Percentiles rank a stretch among this genome's conserved stretches.
These are phyloP conservation scores for Urosaurus nigricauda DNA, from an alignment of 2,797 vertebrate genomes.

Conservation along the genomic window DNA sequence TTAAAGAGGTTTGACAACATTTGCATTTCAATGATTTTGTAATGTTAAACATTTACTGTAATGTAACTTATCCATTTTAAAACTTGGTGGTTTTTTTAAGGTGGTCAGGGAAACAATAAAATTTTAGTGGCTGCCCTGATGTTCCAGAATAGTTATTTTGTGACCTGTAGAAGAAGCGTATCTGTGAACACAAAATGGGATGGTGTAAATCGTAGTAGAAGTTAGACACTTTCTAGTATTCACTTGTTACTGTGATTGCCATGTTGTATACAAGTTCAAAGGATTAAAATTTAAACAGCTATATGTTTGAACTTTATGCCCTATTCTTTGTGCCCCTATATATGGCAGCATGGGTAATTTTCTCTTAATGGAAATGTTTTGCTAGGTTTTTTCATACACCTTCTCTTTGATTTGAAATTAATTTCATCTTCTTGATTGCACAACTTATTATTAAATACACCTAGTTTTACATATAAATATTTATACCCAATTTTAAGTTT, in stretches of 20 bases:
- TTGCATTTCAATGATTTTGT: too few relatives aligned
- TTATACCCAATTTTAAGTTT: too few relatives aligned
- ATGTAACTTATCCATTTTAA: too few relatives aligned
- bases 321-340: neutral
- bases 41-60: too few relatives aligned
- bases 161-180: neutral
- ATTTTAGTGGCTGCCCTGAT: neutral
- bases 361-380: neutral
- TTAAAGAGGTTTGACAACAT: too few relatives aligned
- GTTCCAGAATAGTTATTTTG: neutral
- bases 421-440: neutral
- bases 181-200: neutral
- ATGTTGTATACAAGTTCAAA: neutral
- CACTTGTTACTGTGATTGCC: neutral
- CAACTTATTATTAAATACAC: too few relatives aligned
- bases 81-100: too few relatives aligned
- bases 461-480: too few relatives aligned
- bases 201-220: neutral
- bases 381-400: neutral
- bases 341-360: neutral
- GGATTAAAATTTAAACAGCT: neutral
- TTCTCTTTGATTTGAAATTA: neutral
- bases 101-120: too few relatives aligned
- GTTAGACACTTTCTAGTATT: neutral
- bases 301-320: neutral